phyloP scores from a whole-genome alignment of 1,140 invertebrate species.

The Nixonia krombeini region DNA sequence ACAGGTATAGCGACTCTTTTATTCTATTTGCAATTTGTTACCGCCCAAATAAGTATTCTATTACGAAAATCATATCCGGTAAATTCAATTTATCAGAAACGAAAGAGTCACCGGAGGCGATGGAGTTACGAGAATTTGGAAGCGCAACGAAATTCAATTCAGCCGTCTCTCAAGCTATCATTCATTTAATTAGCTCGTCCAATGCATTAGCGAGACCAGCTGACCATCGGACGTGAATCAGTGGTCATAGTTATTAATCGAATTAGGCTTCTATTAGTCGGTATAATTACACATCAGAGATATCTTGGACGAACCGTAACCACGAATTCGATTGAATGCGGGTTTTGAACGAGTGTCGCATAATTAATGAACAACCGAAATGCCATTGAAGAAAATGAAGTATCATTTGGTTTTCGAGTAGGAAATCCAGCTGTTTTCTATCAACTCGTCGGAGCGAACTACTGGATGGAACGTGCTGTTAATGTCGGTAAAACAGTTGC shows the following conservation, averaged over 20 bases:
- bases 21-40: too few species aligned
- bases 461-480: too few species aligned
- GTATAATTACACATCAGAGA: conserved; percentile 59
- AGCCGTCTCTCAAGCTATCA: conserved; percentile 9
- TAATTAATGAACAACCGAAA: conserved; percentile 50
- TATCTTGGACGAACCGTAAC: conserved; percentile 39
- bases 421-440: background rate
- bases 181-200: conserved; percentile 28
- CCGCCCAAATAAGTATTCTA: too few species aligned
- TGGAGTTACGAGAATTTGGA: too few species aligned
- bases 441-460: too few species aligned
- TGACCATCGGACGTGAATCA: conserved; percentile 38
- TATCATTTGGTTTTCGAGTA: conserved; percentile 26
- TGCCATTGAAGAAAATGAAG: conserved; percentile 20
- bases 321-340: conserved; percentile 45
- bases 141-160: too few species aligned
- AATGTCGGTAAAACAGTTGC: too few species aligned
- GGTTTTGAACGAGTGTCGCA: conserved; percentile 49
- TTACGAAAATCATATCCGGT: too few species aligned
- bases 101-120: too few species aligned
- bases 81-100: too few species aligned
- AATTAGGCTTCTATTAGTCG: conserved; percentile 61
- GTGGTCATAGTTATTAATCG: conserved; percentile 61
- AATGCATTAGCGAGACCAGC: conserved; percentile 26
- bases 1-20: too few species aligned